Base-by-base conservation (phyloP, 2,797 vertebrate genomes). In the Rhinogobio ventralis region DNA sequence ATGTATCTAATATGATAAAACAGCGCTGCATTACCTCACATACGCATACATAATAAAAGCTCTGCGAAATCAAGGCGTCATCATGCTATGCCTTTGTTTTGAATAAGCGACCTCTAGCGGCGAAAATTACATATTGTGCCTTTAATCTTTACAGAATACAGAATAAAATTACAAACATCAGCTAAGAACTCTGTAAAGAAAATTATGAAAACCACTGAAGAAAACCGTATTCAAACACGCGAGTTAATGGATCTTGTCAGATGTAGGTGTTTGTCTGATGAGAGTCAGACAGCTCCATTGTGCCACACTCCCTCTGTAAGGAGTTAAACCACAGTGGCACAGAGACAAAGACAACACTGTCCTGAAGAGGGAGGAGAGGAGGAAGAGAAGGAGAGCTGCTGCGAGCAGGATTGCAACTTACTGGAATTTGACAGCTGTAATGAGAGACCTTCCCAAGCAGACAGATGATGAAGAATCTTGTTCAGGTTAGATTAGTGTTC, bases 291-390 rank as follows among this genome's bases (percentile, higher is more conserved):
- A 82, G 88, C 87, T 90, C 68, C 78, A 84, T 89, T 91, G 88
- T 88, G 89, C 86, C 84, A 89, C 88, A 86, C 82, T 86, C 86
- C 78, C 86, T 87, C 85, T 87, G 86, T 81, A 79, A 86, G 55
- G 88, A 90, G 90, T 90, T 91, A 87, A 87, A 91, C 86, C 88
- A 90, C 83, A 88, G 88, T 81, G 87, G 85, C 88, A 80, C 72
- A 62, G 51, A 91, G 60, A 91, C 92, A 94, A 93, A 93, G 90
- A 89, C 87, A 86, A 77, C 85, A 90, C 87, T 93, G 91, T 94
- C 85, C 90, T 81, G 86, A 81, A 75, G 71, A 87, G 69, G 71
- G 60, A 77, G 77, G 74, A 68, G 39, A 73, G 62, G 68, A 72
- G 73, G 75, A 81, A 57, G 78, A 30, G 45, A 79, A 51, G 62